Conservation (phyloP, 2,113 vertebrate species). For the Urocynchramus pylzowi region DNA sequence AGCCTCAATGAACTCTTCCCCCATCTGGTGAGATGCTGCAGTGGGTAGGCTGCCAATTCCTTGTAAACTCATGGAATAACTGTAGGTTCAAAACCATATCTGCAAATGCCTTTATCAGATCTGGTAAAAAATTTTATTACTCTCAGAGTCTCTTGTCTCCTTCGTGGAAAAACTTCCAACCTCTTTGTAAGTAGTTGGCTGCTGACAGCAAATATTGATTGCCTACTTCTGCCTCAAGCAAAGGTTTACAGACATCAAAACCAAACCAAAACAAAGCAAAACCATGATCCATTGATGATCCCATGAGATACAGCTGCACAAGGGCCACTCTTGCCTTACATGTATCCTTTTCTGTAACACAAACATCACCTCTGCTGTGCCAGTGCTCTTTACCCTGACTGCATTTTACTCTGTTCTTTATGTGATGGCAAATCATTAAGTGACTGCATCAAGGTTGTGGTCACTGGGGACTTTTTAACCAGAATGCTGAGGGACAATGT, state of each 20-base stretch:
- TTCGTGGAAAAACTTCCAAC: background rate
- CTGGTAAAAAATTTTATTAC: background rate
- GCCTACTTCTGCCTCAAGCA: background rate
- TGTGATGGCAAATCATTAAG: background rate
- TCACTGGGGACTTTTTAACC: background rate
- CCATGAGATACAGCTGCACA: background rate
- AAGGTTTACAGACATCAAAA: slow-evolving; percentile 15
- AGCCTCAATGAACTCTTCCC: background rate
- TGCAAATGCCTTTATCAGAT: background rate
- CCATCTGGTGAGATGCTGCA: background rate
- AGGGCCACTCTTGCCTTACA: background rate
- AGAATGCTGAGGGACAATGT: background rate
- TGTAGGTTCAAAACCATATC: background rate
- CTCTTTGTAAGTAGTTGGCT: background rate
- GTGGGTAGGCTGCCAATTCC: background rate
- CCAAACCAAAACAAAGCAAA: background rate
- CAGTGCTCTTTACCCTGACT: background rate
- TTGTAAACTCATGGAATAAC: background rate
- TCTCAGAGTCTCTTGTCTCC: background rate
- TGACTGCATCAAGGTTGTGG: background rate
- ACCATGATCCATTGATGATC: background rate
- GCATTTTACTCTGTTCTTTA: background rate
- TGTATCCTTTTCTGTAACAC: background rate
- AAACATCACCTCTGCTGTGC: background rate
- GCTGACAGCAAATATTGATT: slow-evolving; percentile 27